Conservation (phyloP, 1,140 invertebrate genomes). For the Wasmannia auropunctata region DNA sequence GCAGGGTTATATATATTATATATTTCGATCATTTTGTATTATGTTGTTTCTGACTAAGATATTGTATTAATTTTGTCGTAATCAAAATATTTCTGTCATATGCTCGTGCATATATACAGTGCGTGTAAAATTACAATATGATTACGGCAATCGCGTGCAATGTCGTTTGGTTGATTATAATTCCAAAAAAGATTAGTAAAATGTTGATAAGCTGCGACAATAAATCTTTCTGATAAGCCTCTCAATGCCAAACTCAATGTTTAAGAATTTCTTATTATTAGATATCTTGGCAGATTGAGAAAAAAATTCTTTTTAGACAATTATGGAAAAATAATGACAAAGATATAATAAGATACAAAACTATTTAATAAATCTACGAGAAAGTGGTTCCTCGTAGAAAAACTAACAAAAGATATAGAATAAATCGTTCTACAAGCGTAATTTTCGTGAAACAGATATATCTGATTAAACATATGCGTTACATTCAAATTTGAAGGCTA, state of each 20-base stretch:
- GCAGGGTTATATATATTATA: background rate
- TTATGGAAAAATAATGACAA: background rate
- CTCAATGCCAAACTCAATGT: conserved; percentile 4
- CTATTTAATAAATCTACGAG: background rate
- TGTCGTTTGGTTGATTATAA: conserved; percentile 37
- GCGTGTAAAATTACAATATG: background rate
- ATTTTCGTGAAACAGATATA: background rate
- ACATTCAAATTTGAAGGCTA: background rate
- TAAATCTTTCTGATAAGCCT: conserved; percentile 39
- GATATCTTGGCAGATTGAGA: background rate
- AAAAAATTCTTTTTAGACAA: background rate
- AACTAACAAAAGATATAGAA: background rate
- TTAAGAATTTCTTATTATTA: conserved; percentile 1
- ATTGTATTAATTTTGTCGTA: background rate
- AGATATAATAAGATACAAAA: background rate
- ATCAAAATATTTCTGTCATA: conserved; percentile 1
- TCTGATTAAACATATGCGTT: background rate
- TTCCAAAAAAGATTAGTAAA: conserved; percentile 8
- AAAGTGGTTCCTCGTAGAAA: background rate
- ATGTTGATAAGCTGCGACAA: conserved; percentile 18
- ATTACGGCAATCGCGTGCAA: conserved; percentile 23
- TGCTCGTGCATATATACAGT: background rate
- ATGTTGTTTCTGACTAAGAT: background rate
- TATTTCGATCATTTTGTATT: background rate
- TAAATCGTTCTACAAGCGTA: background rate